phyloP scores from a whole-genome alignment of 1,140 invertebrate genomes.

The Pygmarrhopalites habei region DNA sequence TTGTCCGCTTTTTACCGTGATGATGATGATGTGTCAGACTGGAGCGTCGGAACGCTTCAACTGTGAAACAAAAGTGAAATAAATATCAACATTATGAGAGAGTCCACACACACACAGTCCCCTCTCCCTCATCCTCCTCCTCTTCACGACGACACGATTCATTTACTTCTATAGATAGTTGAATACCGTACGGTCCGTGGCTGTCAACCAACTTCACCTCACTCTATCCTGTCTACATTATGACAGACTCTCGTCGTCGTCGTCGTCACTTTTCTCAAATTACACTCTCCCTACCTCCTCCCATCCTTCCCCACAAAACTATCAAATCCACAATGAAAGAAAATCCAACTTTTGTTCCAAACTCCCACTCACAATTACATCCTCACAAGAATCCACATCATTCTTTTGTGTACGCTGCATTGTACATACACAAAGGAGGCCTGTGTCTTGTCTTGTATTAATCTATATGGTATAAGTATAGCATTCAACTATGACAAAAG shows the following conservation, averaged over 20 bases:
- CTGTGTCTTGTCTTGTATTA: too few species aligned
- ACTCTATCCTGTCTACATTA: neutral
- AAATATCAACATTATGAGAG: neutral
- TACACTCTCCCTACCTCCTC: neutral
- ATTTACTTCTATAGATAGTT: neutral
- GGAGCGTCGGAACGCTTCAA: conserved; percentile 5
- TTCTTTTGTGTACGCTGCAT: too few species aligned
- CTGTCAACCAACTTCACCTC: neutral
- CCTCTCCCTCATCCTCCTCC: too few species aligned
- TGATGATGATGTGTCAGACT: neutral
- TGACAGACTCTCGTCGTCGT: neutral
- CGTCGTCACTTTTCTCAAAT: neutral
- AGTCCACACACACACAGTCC: neutral
- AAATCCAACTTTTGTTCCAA: neutral
- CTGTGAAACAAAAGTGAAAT: conserved; percentile 10
- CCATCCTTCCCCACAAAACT: neutral
- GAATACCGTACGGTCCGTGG: neutral
- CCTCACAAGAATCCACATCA: too few species aligned
- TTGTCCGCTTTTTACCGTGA: neutral
- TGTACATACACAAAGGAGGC: too few species aligned
- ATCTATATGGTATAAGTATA: too few species aligned
- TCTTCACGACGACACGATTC: conserved; percentile 2
- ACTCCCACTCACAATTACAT: too few species aligned
- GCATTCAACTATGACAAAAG: too few species aligned
- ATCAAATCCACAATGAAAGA: neutral